Percentiles rank a stretch among this genome's conserved stretches.
Evolutionary conservation across 2,797 vertebrate species (phyloP).

Genomic region (Acropternis orthonyx): DNA sequence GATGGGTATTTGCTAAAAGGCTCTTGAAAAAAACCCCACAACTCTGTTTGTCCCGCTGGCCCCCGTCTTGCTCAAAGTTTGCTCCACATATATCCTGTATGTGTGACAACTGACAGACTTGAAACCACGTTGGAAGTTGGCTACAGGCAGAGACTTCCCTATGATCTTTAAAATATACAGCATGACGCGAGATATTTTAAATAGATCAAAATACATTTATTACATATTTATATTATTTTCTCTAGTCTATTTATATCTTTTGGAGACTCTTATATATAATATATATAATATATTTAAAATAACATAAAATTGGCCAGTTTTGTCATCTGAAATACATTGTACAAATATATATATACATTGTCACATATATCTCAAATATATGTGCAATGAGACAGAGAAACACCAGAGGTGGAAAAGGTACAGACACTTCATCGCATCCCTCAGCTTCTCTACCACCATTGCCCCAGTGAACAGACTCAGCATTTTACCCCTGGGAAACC

Average conservation of each 20-base stretch:
- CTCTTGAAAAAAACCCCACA: not conserved
- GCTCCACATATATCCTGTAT: not conserved
- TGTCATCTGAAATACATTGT: slow-evolving; percentile 76
- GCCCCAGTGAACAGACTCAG: not conserved
- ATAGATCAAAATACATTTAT: slow-evolving; percentile 79
- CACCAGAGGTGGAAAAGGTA: slow-evolving; percentile 49
- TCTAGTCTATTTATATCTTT: slow-evolving; percentile 73
- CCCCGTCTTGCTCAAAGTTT: not conserved
- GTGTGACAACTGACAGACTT: not conserved
- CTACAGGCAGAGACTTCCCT: not conserved
- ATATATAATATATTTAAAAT: slow-evolving; percentile 75
- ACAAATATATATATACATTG: slow-evolving; percentile 71
- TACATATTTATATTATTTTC: slow-evolving; percentile 71
- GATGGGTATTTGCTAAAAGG: not conserved
- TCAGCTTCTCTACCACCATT: slow-evolving; percentile 5
- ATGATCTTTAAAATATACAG: slow-evolving; percentile 46
- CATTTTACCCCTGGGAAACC: not conserved
- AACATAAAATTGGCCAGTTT: slow-evolving; percentile 76
- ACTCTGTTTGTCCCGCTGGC: not conserved
- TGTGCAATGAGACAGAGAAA: slow-evolving; percentile 64
- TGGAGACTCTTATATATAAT: slow-evolving; percentile 71
- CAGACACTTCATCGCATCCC: slow-evolving; percentile 35
- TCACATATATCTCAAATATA: slow-evolving; percentile 67
- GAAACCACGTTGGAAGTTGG: not conserved
- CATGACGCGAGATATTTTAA: slow-evolving; percentile 60